Evolutionary conservation across 2,888 invertebrate species (phyloP).

Genomic region (Ichneumoninae sp.): DNA sequence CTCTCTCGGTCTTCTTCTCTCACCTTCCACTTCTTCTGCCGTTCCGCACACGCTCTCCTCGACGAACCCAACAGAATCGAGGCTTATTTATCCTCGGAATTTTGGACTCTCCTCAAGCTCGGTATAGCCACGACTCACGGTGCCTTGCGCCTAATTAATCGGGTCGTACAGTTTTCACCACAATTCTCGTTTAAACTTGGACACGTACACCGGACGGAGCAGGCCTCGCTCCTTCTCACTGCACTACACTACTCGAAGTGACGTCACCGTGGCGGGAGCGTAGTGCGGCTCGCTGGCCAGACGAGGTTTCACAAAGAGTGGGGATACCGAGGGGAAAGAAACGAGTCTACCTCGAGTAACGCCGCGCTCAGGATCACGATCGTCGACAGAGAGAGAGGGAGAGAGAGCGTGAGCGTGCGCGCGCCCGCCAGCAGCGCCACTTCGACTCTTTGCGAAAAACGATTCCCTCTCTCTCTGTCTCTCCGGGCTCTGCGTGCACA

Average conservation of each 20-base stretch:
- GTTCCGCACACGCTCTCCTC: background rate
- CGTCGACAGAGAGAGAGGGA: constrained; percentile 61
- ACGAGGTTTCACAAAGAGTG: constrained; percentile 72
- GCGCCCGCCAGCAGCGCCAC: background rate
- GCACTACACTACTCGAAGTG: constrained; percentile 85
- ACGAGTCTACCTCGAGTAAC: constrained; percentile 78
- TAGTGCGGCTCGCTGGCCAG: constrained; percentile 82
- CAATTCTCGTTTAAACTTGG: constrained; percentile 67
- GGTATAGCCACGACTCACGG: background rate
- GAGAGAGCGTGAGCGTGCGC: constrained; percentile 46
- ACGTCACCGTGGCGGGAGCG: constrained; percentile 85
- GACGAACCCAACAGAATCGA: background rate
- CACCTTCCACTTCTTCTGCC: background rate
- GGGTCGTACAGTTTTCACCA: constrained; percentile 23
- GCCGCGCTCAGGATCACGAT: constrained; percentile 69
- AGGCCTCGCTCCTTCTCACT: constrained; percentile 83
- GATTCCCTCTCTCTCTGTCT: background rate
- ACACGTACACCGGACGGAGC: constrained; percentile 81
- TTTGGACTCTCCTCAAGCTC: background rate
- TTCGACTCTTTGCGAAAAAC: background rate
- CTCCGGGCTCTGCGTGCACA: background rate
- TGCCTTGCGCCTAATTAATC: background rate
- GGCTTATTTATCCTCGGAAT: constrained; percentile 7
- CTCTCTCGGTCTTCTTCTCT: constrained; percentile 19
- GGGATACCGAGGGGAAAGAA: constrained; percentile 78